Evolutionary conservation across 2,797 vertebrate species (phyloP).

Genomic region (Graptemys geographica): DNA sequence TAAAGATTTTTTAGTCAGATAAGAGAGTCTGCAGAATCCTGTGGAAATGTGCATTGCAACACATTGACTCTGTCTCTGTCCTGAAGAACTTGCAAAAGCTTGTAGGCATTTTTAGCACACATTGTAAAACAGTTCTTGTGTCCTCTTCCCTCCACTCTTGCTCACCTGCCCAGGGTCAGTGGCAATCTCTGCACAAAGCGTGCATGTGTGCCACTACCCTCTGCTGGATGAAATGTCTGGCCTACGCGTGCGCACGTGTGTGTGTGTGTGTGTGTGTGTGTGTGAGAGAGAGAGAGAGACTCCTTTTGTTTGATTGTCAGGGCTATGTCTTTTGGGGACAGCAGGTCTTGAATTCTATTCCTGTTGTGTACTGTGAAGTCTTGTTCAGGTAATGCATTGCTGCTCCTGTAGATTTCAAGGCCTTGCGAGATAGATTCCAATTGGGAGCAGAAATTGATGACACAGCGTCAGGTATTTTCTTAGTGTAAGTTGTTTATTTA

Average conservation of each 20-base stretch:
- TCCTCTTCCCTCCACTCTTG: background rate
- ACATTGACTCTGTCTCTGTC: background rate
- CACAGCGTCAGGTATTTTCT: background rate
- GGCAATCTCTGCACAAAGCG: background rate
- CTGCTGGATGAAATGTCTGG: background rate
- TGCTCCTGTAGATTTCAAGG: background rate
- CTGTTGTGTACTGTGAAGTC: background rate
- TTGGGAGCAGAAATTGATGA: background rate
- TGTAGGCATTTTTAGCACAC: background rate
- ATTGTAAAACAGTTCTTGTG: too few species aligned
- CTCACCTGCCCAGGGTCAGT: background rate
- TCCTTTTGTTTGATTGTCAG: background rate
- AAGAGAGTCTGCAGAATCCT: background rate
- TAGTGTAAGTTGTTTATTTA: background rate
- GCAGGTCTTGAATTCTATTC: background rate
- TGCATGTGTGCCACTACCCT: background rate
- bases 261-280: background rate
- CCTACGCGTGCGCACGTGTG: fast-evolving
- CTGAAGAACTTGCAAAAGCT: background rate
- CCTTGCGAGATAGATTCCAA: background rate
- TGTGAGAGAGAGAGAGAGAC: too few species aligned
- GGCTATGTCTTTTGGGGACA: background rate
- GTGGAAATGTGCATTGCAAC: background rate
- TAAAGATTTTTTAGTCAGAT: background rate
- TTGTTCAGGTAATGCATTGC: background rate